A percentile compares a stretch with the other conserved stretches of the same genome.
These are phyloP conservation scores for Thalpophila matura DNA, from an alignment of 2,888 invertebrate genomes.

Conservation along the genomic window DNA sequence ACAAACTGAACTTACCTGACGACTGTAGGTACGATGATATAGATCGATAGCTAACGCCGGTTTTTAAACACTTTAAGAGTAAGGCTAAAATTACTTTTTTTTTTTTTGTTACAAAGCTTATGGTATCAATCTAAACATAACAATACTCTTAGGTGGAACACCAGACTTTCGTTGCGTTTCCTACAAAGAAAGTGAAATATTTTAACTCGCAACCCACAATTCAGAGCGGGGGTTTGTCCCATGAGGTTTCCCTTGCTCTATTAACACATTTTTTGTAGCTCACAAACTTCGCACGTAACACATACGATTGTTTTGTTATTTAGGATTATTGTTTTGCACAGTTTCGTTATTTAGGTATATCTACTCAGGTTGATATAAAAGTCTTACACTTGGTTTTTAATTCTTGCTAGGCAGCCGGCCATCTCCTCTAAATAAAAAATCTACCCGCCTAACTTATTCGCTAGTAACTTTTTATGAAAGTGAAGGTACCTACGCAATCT, in stretches of 20 bases:
- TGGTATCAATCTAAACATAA: neutral
- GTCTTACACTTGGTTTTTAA: slow-evolving; percentile 62
- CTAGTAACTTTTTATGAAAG: slow-evolving; percentile 82
- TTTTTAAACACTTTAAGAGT: too few relatives aligned
- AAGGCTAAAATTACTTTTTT: too few relatives aligned
- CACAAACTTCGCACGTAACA: slow-evolving; percentile 34
- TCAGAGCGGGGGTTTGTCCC: slow-evolving; percentile 66
- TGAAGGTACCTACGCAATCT: slow-evolving; percentile 71
- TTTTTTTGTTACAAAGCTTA: too few relatives aligned
- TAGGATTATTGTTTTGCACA: slow-evolving; percentile 36
- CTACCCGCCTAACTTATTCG: slow-evolving; percentile 67
- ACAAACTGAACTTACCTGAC: slow-evolving; percentile 27
- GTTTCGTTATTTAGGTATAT: slow-evolving; percentile 11
- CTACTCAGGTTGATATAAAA: slow-evolving; percentile 37
- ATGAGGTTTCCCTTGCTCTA: slow-evolving; percentile 68
- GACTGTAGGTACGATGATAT: neutral
- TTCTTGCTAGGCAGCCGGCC: slow-evolving; percentile 58
- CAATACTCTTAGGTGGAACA: neutral
- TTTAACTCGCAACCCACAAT: slow-evolving; percentile 64
- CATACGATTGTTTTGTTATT: slow-evolving; percentile 38
- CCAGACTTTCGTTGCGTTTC: slow-evolving; percentile 1
- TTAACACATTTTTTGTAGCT: slow-evolving; percentile 71
- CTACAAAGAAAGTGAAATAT: slow-evolving; percentile 56
- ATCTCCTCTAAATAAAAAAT: slow-evolving; percentile 74
- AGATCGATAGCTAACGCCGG: slow-evolving; percentile 21